phyloP scores from a whole-genome alignment of 2,888 invertebrate genomes.

The Operophtera brumata region DNA sequence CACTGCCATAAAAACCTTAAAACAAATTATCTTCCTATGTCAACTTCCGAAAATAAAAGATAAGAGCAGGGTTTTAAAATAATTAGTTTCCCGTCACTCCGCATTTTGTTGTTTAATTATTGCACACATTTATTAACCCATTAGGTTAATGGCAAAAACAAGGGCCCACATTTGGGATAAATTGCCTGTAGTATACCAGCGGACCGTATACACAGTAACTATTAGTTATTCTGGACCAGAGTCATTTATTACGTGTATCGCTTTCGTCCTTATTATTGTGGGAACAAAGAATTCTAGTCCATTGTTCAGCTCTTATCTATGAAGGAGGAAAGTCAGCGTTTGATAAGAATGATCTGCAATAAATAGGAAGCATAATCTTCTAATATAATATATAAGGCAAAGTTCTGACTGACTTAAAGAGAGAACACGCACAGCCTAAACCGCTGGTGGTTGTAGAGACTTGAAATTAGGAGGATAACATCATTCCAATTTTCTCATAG shows the following conservation, averaged over 20 bases:
- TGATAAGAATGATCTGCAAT: slow-evolving; percentile 16
- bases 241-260: slow-evolving; percentile 62
- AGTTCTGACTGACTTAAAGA: too few species aligned
- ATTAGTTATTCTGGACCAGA: not conserved
- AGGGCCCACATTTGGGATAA: slow-evolving; percentile 67
- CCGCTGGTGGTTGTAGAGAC: too few species aligned
- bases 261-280: slow-evolving; percentile 49
- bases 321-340: slow-evolving; percentile 21
- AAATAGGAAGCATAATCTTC: too few species aligned
- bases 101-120: slow-evolving; percentile 72
- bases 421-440: too few species aligned
- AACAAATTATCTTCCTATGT: too few species aligned
- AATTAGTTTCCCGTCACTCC: slow-evolving; percentile 65
- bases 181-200: slow-evolving; percentile 50
- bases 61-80: slow-evolving; percentile 47
- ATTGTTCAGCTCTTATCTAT: slow-evolving; percentile 47
- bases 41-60: slow-evolving; percentile 11
- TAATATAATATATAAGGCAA: too few species aligned
- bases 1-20: not conserved
- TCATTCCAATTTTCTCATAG: too few species aligned
- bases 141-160: slow-evolving; percentile 74
- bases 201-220: slow-evolving; percentile 19
- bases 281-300: slow-evolving; percentile 51
- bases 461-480: too few species aligned
- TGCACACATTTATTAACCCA: slow-evolving; percentile 74